Evolutionary conservation across 35 echinoderm and acorn worm species (phyloP), one percentile per base, ranked within the genome.

Genomic region (Hemicentrotus pulcherrimus): DNA sequence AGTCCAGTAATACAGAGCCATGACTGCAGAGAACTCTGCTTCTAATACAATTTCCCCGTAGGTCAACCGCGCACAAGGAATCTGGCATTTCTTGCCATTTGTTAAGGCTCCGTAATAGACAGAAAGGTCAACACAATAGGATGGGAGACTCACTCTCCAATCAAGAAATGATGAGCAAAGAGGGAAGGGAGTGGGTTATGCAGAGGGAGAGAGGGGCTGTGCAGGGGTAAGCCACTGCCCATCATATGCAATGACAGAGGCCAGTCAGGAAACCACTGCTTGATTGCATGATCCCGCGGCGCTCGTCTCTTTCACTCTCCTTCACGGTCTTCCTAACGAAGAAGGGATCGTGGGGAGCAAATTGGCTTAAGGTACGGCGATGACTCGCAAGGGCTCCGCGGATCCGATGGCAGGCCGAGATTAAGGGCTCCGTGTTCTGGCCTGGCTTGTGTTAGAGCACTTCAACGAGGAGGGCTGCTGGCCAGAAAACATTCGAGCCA

Each of bases 311-410:
- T 47, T 47, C 88, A 90, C 88, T 47, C 88, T 47, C 88, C 88
- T 47, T 90, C 88, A 33, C 31, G 32, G 32, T 90, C 88, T 47
- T 47, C 88, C 7, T 33, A 90, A 47, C 88, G 12, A 90, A 47
- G 88, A 90, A 47, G 19, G 46, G 46, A 90, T 90, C 46, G 88
- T 47, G 88, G 88, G 88, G 88, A 90, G 65, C 88, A 90, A 90
- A 90, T 90, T 90, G 88, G 88, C 88, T 90, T 90, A 90, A 33
- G 88, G 88, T 90, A 90, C 32, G 32, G 88, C 88, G 88, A 90
- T 90, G 88, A 90, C 88, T 90, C 88, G 88, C 46, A 78, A 78
- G 88, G 88, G 88, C 88, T 90, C 88, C 46, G 88, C 46, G 0
- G 65, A 78, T 31, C 88, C 13, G 88, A 90, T 90, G 14, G 32